Base-by-base conservation (phyloP, 2,113 vertebrate species). In the Bungarus multicinctus region DNA sequence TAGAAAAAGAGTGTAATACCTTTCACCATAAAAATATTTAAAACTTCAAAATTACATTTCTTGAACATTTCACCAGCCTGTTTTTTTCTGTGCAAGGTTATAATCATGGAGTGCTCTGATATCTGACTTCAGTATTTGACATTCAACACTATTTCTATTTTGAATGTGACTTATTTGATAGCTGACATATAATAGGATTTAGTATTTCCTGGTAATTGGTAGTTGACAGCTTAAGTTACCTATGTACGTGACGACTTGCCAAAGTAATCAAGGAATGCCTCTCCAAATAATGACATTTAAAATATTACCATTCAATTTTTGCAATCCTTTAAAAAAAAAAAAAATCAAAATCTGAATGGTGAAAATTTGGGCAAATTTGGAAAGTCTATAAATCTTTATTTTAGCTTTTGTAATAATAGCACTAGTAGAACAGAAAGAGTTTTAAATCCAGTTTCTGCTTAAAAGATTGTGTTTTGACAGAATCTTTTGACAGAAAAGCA, bases 101-200 rank as follows among this genome's bases (percentile, higher is more conserved):
- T 86, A 57, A 86, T 53, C 64, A 58, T 22, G 34, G 45, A 0
- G 64, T 87, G 34, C n/a, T 54, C 2, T 54, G 53, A 74, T 52
- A 88, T 74, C 88, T 69, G 50, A 88, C 43, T 91, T 87, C 87
- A 47, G 7, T 88, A 22, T 92, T 45, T 81, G 87, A 92, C 52
- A n/a, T 93, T 52, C 86, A 89, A 81, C 87, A 81, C 23, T 47
- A 90, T 87, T 93, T 93, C 27, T 87, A 30, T 86, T 93, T 92
- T 60, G 45, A 87, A 52, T 64, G 50, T 87, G 87, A 90, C 86
- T 92, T 92, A 85, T 57, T 89, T 89, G n/a, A 93, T 86, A 90
- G 43, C 30, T 90, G 69, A 86, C 54, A 60, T 90, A 47, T 85
- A 90, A 93, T 86, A 86, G 54, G 91, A 90, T 90, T 90, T 86